Conservation (phyloP, 2,888 invertebrate species). For the Dynastes hyllus region DNA sequence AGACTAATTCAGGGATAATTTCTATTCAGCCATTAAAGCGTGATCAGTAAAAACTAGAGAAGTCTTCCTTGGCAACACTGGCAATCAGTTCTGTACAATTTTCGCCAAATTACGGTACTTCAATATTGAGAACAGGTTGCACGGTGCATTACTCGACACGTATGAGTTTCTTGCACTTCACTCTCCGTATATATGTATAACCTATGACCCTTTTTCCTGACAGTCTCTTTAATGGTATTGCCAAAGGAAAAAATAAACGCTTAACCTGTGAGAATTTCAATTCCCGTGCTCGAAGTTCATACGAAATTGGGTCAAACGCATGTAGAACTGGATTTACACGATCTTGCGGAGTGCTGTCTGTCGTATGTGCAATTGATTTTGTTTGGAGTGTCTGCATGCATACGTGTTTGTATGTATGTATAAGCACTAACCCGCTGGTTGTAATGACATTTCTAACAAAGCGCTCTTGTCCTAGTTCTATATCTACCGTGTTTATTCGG, state of each 20-base stretch:
- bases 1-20: background rate
- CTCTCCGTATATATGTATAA: background rate
- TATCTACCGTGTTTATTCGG: background rate
- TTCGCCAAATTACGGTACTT: constrained; percentile 20
- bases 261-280: constrained; percentile 6
- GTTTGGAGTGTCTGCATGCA: background rate
- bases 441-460: constrained; percentile 16
- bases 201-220: constrained; percentile 10
- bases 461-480: constrained; percentile 21
- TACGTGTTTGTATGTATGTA: background rate
- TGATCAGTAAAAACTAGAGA: background rate
- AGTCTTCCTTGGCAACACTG: background rate
- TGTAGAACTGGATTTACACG: constrained; percentile 36
- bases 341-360: constrained; percentile 11
- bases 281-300: constrained; percentile 27
- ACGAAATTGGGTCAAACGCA: constrained; percentile 40
- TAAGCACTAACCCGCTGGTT: background rate
- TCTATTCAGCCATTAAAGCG: background rate
- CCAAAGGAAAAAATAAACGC: constrained; percentile 3
- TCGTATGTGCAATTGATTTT: constrained; percentile 39
- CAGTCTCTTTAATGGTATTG: background rate
- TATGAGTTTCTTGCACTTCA: background rate
- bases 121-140: constrained; percentile 3
- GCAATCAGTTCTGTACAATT: constrained; percentile 26
- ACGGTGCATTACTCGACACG: background rate